Base-by-base conservation (phyloP, 1,140 invertebrate species). In the Sipha flava region DNA sequence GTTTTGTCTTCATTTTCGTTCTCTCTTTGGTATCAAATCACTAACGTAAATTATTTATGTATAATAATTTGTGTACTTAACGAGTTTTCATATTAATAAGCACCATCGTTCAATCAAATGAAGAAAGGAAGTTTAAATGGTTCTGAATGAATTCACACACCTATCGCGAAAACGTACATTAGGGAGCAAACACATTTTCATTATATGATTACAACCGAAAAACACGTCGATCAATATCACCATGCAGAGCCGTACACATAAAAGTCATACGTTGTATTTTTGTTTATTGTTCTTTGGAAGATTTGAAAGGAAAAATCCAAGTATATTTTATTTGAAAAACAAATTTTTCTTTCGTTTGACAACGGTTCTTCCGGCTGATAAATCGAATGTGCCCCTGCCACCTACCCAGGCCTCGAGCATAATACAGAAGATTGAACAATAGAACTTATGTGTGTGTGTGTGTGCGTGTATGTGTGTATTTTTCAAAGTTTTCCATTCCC, bases 261-360 rank as follows among this genome's bases (percentile, higher is more conserved):
- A 59, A 59, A 31, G 64, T 43, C 64, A 43, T 43, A 37, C 29
- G 64, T 43, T 43, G 16, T 66, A 26, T 40, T 66, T n/a, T 40
- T 6, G 37, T 66, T 66, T 40, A 34, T 66, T 66, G 37, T 26
- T 66, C 64, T 66, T 66, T 9, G 14, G 64, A 5, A 43, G 64
- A 43, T 43, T 66, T 43, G 16, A 40, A 23, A 40, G 12, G n/a
- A 64, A 23, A 29, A 59, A 29, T 31, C 54, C 29, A 16, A 31
- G 37, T 66, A 47, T 68, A 68, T 70, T 70, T 70, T 70, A 47
- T 70, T 70, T 70, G 43, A 40, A 47, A 70, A 70, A 70, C 34
- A 77, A 77, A 77, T 77, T 77, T 77, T 77, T 40, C 52, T 77
- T 77, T 77, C 49, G 49, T 77, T 77, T 77, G 73, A 77, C 52